Evolutionary conservation across 1,140 invertebrate species (phyloP).

Genomic region (Trichoplusia ni): DNA sequence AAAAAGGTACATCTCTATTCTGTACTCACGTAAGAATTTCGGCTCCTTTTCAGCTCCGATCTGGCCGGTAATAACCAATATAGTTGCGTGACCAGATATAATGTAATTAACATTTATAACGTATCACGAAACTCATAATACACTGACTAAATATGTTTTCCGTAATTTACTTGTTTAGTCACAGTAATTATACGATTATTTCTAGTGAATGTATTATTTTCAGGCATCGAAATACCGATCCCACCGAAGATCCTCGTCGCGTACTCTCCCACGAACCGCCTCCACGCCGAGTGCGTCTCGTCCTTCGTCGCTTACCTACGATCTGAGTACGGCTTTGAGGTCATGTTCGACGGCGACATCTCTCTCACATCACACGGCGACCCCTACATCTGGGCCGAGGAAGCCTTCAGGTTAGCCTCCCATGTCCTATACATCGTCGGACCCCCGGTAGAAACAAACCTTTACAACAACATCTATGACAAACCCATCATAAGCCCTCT

Average conservation of each 20-base stretch:
- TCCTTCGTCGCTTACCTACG: conserved; percentile 65
- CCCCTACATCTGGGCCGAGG: conserved; percentile 66
- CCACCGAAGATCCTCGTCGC: conserved; percentile 68
- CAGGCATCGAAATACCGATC: conserved; percentile 55
- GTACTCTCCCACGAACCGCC: conserved; percentile 61
- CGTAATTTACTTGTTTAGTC: too few relatives aligned
- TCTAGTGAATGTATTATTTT: too few relatives aligned
- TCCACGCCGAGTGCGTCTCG: conserved; percentile 67
- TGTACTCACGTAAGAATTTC: too few relatives aligned
- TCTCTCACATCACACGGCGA: conserved; percentile 59
- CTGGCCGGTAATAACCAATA: too few relatives aligned
- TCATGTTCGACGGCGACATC: conserved; percentile 71
- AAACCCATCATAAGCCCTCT: conserved; percentile 64
- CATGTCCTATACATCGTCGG: conserved; percentile 70
- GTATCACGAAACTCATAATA: background rate
- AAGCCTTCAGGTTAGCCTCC: conserved; percentile 54
- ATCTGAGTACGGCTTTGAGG: conserved; percentile 62
- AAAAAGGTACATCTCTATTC: too few relatives aligned
- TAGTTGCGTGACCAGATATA: too few relatives aligned
- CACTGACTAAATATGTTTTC: too few relatives aligned
- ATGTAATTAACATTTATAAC: too few relatives aligned
- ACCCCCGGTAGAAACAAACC: conserved; percentile 56
- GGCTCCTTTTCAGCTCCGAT: too few relatives aligned
- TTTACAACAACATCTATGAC: conserved; percentile 71
- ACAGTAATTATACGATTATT: too few relatives aligned